Evolutionary conservation across 92 coral and sea anemone species (phyloP), one percentile per base, ranked within the genome.

Genomic region (Phymanthus crucifer): DNA sequence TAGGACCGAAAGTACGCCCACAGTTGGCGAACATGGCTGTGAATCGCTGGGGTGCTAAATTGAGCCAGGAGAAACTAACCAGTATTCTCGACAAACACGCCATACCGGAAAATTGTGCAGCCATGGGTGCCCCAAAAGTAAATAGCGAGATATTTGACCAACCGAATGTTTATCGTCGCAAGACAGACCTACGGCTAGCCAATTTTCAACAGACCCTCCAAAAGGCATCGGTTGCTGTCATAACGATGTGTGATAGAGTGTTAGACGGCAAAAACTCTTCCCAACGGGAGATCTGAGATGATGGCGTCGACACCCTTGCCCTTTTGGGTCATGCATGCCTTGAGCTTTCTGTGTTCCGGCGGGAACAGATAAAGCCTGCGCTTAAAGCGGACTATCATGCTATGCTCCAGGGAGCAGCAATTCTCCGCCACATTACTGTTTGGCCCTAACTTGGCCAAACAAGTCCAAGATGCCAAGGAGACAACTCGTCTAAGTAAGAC

Each of bases 351-450:
- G 27, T 24, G 56, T 37, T 81, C 57, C 68, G 87, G 52, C 73
- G 76, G 65, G 90, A 78, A 24, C 77, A 87, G 48, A 36, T 87
- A 36, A 87, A 71, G 78, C 90, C 86, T 24, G 78, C 83, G 32
- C 58, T 86, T 32, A 75, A 74, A 70, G 54, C 87, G 16, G 90
- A 87, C 7, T 77, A 40, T 69, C 78, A 69, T 38, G 56, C 78
- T 87, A 45, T 87, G 87, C 29, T 29, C 84, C 23, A 29, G 70
- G 7, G 90, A 82, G 68, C 32, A 38, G 80, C n/a, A 38, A 40
- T 4, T 61, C 72, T 50, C 78, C 17, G 21, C 36, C 66, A 70
- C 64, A 47, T 73, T 77, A 40, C 70, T 83, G 26, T 77, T 87
- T 74, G 71, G 74, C 71, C 73, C 77, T 27, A 84, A 82, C 81